phyloP scores from a whole-genome alignment of 2,888 invertebrate genomes.

The Toxonevra muliebris region DNA sequence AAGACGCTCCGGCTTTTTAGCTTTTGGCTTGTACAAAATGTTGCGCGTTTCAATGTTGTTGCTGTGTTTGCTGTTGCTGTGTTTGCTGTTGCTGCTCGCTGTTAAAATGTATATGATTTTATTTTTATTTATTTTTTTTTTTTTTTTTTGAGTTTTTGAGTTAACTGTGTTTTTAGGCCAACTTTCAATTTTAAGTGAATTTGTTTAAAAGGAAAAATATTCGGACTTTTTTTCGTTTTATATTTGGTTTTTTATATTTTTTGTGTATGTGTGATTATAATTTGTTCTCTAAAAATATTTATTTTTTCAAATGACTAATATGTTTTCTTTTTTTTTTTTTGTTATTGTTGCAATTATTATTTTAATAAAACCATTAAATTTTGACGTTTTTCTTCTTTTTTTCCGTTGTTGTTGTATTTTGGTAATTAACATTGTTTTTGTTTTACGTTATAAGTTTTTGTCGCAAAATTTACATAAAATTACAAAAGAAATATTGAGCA shows the following conservation, averaged over 20 bases:
- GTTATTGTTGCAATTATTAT: too few relatives aligned
- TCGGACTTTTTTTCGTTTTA: neutral
- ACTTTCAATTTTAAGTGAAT: conserved; percentile 55
- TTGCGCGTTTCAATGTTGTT: neutral
- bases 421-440: too few relatives aligned
- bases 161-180: conserved; percentile 61
- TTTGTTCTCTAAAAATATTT: too few relatives aligned
- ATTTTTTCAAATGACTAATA: too few relatives aligned
- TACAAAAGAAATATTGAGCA: too few relatives aligned
- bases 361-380: too few relatives aligned
- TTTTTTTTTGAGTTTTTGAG: conserved; percentile 10
- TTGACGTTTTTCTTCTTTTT: too few relatives aligned
- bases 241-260: neutral
- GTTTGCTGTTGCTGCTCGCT: conserved; percentile 7
- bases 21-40: neutral
- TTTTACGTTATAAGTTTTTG: too few relatives aligned
- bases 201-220: conserved; percentile 20
- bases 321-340: too few relatives aligned
- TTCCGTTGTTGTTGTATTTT: too few relatives aligned
- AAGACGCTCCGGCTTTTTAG: neutral
- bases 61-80: neutral
- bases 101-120: conserved; percentile 9
- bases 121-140: too few relatives aligned
- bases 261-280: neutral
- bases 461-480: too few relatives aligned